Conservation (phyloP, 2,113 vertebrate species). For the Bucco capensis region DNA sequence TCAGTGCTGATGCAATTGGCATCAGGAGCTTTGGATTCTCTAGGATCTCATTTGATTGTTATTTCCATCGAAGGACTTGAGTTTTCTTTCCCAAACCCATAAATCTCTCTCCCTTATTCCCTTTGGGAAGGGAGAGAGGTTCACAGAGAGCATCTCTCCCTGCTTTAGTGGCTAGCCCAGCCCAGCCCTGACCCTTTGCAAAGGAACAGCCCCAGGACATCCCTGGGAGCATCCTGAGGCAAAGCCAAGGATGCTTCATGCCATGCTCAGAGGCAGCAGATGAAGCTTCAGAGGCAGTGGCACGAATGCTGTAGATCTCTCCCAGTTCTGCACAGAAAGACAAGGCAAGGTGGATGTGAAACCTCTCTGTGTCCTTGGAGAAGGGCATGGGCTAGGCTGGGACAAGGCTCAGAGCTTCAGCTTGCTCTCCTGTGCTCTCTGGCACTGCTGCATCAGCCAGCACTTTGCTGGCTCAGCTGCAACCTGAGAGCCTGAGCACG, state of each 20-base stretch:
- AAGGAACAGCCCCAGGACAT: rapidly evolving
- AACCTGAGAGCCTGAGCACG: conserved; percentile 5
- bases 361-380: background rate
- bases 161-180: too few relatives aligned
- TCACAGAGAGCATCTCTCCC: too few relatives aligned
- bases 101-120: too few relatives aligned
- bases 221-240: rapidly evolving
- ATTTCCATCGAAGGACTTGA: too few relatives aligned
- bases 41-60: too few relatives aligned
- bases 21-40: too few relatives aligned
- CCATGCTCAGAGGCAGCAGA: background rate
- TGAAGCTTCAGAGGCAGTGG: background rate
- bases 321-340: background rate
- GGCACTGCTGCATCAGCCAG: conserved; percentile 31
- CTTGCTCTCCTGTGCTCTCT: background rate
- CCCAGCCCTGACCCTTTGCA: background rate
- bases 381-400: background rate
- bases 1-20: too few relatives aligned
- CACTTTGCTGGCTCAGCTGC: conserved; percentile 49
- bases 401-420: background rate
- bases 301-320: background rate
- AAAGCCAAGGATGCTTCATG: background rate
- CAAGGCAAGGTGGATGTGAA: background rate
- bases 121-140: too few relatives aligned
- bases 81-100: too few relatives aligned